Percentiles rank a stretch among this genome's conserved stretches.
These are phyloP conservation scores for Dynastes grantii DNA, from an alignment of 2,888 invertebrate genomes.

Conservation along the genomic window DNA sequence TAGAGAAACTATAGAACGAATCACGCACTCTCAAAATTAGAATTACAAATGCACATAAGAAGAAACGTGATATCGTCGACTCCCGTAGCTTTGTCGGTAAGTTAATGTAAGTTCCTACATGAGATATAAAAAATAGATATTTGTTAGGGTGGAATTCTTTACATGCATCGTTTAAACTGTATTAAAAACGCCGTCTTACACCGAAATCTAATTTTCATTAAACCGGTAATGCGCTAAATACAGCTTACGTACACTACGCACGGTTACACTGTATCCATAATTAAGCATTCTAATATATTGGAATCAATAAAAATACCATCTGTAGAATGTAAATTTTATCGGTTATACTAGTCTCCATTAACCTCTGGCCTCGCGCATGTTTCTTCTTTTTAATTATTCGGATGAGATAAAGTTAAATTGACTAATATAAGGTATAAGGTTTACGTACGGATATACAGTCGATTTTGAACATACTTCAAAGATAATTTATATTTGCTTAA, in stretches of 20 bases:
- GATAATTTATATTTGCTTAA: slow-evolving; percentile 29
- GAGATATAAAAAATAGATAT: slow-evolving; percentile 27
- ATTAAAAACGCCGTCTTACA: slow-evolving; percentile 38
- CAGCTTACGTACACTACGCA: background rate
- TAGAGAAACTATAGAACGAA: background rate
- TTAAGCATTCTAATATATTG: slow-evolving; percentile 48
- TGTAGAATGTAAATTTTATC: slow-evolving; percentile 52
- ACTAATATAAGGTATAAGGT: slow-evolving; percentile 7
- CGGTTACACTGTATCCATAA: slow-evolving; percentile 25
- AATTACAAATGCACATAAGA: slow-evolving; percentile 21
- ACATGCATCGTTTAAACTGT: slow-evolving; percentile 37
- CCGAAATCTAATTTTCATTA: slow-evolving; percentile 46
- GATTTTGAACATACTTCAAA: background rate
- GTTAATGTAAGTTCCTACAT: slow-evolving; percentile 11
- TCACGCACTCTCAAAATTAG: background rate
- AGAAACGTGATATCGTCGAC: slow-evolving; percentile 9
- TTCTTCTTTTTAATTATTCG: slow-evolving; percentile 42
- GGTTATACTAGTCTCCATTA: slow-evolving; percentile 52
- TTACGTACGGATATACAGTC: background rate
- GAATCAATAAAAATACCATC: slow-evolving; percentile 53
- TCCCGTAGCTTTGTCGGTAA: slow-evolving; percentile 25
- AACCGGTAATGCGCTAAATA: slow-evolving; percentile 7
- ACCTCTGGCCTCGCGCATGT: slow-evolving; percentile 48
- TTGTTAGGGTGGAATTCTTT: slow-evolving; percentile 14
- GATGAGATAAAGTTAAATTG: slow-evolving; percentile 33